Conservation (phyloP, 2,888 invertebrate genomes). For the Mythimna vitellina region DNA sequence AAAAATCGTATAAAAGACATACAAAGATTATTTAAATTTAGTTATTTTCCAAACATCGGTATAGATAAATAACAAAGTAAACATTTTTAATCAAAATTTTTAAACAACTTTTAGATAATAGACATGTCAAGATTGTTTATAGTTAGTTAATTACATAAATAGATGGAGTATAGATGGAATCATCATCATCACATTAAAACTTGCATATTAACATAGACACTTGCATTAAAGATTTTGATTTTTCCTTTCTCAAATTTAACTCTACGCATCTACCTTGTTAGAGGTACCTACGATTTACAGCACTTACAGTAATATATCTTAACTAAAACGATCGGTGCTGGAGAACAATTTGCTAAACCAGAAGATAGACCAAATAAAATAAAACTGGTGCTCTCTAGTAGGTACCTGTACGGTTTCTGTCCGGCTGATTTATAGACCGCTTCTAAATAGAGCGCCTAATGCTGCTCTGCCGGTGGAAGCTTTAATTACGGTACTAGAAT, state of each 20-base stretch:
- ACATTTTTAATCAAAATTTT: no score
- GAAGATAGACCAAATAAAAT: slow-evolving; percentile 52
- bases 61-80: no score
- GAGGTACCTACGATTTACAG: slow-evolving; percentile 14
- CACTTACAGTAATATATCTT: slow-evolving; percentile 29
- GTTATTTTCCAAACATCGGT: no score
- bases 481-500: slow-evolving; percentile 44
- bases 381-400: slow-evolving; percentile 32
- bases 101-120: no score
- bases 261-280: not conserved
- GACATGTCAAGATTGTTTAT: no score
- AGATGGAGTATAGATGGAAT: no score
- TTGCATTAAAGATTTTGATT: slow-evolving; percentile 7
- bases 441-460: slow-evolving; percentile 49
- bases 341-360: slow-evolving; percentile 37
- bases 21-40: no score
- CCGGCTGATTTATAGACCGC: slow-evolving; percentile 53
- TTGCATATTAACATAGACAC: slow-evolving; percentile 6
- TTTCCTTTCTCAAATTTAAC: slow-evolving; percentile 4
- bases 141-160: no score
- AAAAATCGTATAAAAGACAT: no score
- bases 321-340: slow-evolving; percentile 18
- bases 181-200: slow-evolving; percentile 2
- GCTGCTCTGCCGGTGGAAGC: slow-evolving; percentile 35
- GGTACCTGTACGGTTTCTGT: slow-evolving; percentile 46